Conservation (phyloP, 2,888 invertebrate genomes). For the Mycogona germanica region DNA sequence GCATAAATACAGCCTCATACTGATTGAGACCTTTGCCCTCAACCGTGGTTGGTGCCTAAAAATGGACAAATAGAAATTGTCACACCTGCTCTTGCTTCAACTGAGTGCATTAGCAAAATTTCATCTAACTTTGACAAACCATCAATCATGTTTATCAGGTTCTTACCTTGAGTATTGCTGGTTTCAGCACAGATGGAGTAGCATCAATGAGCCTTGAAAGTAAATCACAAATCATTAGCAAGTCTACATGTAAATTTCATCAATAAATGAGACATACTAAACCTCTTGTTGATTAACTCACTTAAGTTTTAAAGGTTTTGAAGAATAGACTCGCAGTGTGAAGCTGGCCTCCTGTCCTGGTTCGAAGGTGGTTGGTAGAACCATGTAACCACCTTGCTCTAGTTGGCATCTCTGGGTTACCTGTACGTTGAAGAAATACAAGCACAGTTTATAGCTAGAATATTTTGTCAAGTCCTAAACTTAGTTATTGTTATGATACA, state of each 20-base stretch:
- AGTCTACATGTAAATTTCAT: not conserved
- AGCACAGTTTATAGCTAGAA: too few relatives aligned
- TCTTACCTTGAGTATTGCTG: conserved; percentile 56
- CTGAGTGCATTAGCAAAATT: too few relatives aligned
- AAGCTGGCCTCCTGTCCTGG: conserved; percentile 81
- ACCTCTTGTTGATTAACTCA: conserved; percentile 25
- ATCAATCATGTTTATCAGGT: too few relatives aligned
- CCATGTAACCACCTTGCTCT: conserved; percentile 66
- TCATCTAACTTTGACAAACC: too few relatives aligned
- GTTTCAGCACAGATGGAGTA: conserved; percentile 52
- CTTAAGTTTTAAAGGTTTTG: conserved; percentile 61
- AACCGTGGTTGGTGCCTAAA: conserved; percentile 44
- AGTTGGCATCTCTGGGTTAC: conserved; percentile 59
- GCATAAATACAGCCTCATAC: conserved; percentile 80
- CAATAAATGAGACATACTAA: not conserved
- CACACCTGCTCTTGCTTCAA: not conserved
- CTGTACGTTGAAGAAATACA: conserved; percentile 25
- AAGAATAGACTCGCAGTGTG: conserved; percentile 67
- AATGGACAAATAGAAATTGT: conserved; percentile 15
- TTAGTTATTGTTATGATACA: not conserved
- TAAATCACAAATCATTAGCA: not conserved
- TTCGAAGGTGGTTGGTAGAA: conserved; percentile 83
- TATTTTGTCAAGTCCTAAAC: not conserved
- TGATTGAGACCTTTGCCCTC: conserved; percentile 64
- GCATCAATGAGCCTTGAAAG: conserved; percentile 42